Base-by-base conservation (phyloP, 2,888 invertebrate species). In the Pandemis heparana region DNA sequence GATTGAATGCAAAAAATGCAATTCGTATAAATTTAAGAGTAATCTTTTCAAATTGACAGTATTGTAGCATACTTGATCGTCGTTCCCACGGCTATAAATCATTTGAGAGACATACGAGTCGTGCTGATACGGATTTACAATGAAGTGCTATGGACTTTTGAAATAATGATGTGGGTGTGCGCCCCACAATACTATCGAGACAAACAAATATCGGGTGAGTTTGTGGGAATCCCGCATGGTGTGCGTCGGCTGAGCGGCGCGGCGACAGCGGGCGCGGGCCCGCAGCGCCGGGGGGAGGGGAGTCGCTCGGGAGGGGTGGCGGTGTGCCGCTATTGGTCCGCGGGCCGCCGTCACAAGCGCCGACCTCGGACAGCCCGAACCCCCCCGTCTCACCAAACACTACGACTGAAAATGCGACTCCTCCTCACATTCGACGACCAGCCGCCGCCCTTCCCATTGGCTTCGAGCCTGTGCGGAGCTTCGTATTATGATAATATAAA, bases 401-500 rank as follows among this genome's bases (percentile, higher is more conserved):
- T 89, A 92, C 81, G 85, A 83, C 77, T 76, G 79, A 89, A 80
- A 89, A 84, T 90, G 79, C 85, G 86, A 85, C 79, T 83, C 77
- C 75, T 77, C 76, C 51, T 62, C 76, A 74, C 76, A 77, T 80
- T 62, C 76, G 71, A 83, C 81, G 12, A 73, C 76, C 76, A 80
- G 81, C 85, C 79, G 81, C 80, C 87, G 82, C 82, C 77, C 82
- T 83, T 82, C 83, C 83, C 89, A 93, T 94, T 93, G 94, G 93
- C 82, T 85, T 85, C 67, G 78, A 83, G 79, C 77, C 78, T 79
- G 77, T 80, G 79, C 86, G 81, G 82, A 80, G 81, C 81, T 81
- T 81, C 86, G 87, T 90, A 92, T 93, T 92, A 94, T 94, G 90
- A 91, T 92, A 94, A 94, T 95, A 95, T 95, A 95, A 94, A 94